Evolutionary conservation across 2,113 vertebrate genomes (phyloP).

Genomic region (Phalacrocorax aristotelis): DNA sequence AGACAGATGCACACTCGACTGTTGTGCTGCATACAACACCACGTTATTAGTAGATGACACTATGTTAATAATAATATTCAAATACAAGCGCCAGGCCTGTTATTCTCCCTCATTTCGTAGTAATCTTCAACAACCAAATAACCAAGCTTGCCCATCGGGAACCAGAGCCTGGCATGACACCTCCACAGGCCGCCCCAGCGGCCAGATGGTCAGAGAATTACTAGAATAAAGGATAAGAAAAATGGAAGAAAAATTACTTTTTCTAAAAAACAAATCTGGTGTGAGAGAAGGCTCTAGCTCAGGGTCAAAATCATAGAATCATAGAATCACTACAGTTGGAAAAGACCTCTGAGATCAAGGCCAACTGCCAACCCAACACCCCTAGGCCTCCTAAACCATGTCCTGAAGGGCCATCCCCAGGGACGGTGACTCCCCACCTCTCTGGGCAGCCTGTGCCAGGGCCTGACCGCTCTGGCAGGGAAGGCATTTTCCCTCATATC

Average conservation of each 20-base stretch:
- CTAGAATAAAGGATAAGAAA: background rate
- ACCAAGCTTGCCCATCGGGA: background rate
- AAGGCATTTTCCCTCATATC: no score
- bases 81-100: background rate
- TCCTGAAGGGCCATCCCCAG: no score
- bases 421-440: no score
- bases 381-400: no score
- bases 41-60: background rate
- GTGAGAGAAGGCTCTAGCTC: background rate
- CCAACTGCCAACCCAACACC: no score
- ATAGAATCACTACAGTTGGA: no score
- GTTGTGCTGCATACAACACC: background rate
- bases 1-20: background rate
- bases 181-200: background rate
- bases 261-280: fast-evolving
- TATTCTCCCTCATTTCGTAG: background rate
- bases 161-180: background rate
- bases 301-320: background rate
- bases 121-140: background rate
- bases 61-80: background rate
- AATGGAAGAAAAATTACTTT: background rate
- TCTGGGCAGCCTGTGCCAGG: no score
- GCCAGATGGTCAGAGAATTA: no score
- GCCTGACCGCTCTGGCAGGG: no score
- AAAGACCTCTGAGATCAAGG: no score